Percentiles rank a stretch among this genome's conserved stretches.
These are phyloP conservation scores for Bemisia tabaci DNA, from an alignment of 1,140 invertebrate genomes.

Conservation along the genomic window DNA sequence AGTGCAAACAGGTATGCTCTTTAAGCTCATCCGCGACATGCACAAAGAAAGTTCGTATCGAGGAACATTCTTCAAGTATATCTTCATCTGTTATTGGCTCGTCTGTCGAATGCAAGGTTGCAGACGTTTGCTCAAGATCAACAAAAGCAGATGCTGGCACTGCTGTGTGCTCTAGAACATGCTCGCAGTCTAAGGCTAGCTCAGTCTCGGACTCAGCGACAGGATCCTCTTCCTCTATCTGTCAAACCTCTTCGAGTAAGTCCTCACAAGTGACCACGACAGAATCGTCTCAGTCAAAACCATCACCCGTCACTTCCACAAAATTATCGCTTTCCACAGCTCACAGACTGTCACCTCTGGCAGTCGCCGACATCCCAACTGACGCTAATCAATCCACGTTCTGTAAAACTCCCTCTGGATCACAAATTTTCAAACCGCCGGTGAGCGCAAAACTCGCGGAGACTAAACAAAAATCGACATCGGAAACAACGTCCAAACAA, in stretches of 20 bases:
- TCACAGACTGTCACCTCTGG: not conserved
- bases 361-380: not conserved
- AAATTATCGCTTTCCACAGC: not conserved
- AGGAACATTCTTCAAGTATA: too few relatives aligned
- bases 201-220: not conserved
- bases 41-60: not conserved
- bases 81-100: not conserved
- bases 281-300: not conserved
- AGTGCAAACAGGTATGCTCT: not conserved
- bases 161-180: not conserved
- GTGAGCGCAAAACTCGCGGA: too few relatives aligned
- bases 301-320: not conserved
- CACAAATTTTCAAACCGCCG: not conserved
- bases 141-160: not conserved
- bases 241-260: not conserved
- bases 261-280: not conserved
- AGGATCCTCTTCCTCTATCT: not conserved
- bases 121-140: not conserved
- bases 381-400: not conserved
- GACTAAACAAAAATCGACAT: slow-evolving; percentile 1
- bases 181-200: too few relatives aligned
- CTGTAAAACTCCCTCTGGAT: not conserved
- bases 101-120: not conserved
- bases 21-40: not conserved
- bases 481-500: not conserved